Evolutionary conservation across 2,888 invertebrate species (phyloP).

Genomic region (Apotomis turbidana): DNA sequence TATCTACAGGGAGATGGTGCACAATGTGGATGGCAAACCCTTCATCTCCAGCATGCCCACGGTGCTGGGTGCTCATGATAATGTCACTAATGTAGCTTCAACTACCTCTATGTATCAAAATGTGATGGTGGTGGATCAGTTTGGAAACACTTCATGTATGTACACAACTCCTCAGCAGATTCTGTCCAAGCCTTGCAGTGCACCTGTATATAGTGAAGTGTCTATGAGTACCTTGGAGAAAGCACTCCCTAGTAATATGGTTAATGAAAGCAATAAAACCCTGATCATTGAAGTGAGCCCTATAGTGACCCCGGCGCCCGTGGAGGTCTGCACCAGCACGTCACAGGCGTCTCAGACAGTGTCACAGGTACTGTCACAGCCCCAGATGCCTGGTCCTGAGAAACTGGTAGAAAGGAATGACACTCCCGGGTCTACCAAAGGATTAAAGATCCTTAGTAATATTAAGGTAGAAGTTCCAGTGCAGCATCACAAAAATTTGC

Average conservation of each 20-base stretch:
- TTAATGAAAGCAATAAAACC: conserved; percentile 67
- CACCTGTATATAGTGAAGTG: conserved; percentile 60
- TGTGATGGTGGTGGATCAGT: conserved; percentile 79
- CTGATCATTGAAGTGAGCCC: conserved; percentile 76
- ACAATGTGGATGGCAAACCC: conserved; percentile 74
- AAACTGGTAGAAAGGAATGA: conserved; percentile 55
- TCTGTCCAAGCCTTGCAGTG: conserved; percentile 61
- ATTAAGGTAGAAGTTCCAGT: conserved; percentile 82
- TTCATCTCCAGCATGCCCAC: conserved; percentile 72
- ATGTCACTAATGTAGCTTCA: conserved; percentile 69
- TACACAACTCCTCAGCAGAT: conserved; percentile 68
- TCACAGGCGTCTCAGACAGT: conserved; percentile 46
- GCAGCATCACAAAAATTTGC: conserved; percentile 75
- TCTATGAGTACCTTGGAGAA: conserved; percentile 56
- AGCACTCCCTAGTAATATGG: conserved; percentile 49
- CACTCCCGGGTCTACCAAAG: conserved; percentile 62
- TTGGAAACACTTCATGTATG: conserved; percentile 76
- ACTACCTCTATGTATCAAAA: conserved; percentile 76
- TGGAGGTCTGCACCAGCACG: conserved; percentile 44
- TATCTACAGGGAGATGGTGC: conserved; percentile 79
- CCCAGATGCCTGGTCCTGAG: conserved; percentile 46
- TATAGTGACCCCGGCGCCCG: conserved; percentile 53
- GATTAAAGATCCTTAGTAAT: conserved; percentile 80
- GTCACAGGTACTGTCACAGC: conserved; percentile 13
- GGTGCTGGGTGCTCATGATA: conserved; percentile 65